A percentile compares a stretch with the other conserved stretches of the same genome.
These are phyloP conservation scores for Malthinus seriepunctatus DNA, from an alignment of 2,888 invertebrate species.

Conservation along the genomic window DNA sequence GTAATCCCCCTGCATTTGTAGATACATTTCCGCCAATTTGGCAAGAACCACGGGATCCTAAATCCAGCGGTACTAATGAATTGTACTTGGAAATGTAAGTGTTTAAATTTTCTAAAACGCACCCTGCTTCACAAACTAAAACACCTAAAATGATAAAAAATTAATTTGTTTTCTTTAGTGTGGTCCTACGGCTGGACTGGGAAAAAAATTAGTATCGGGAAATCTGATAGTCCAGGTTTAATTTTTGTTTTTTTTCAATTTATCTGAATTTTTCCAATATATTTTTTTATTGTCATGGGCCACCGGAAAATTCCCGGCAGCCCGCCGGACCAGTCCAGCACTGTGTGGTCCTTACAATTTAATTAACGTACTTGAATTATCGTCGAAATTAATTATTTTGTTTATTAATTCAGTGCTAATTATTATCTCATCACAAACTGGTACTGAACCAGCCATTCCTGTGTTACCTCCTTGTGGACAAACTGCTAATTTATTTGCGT, in stretches of 20 bases:
- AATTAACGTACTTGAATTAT: slow-evolving; percentile 75
- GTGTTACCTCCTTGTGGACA: slow-evolving; percentile 96
- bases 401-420: slow-evolving; percentile 85
- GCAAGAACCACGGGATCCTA: slow-evolving; percentile 95
- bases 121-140: slow-evolving; percentile 85
- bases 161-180: background rate
- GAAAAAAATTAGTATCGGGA: too few species aligned
- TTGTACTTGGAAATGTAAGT: slow-evolving; percentile 69
- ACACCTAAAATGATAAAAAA: slow-evolving; percentile 60
- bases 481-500: slow-evolving; percentile 79
- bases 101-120: slow-evolving; percentile 85
- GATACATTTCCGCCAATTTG: slow-evolving; percentile 95
- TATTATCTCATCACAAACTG: slow-evolving; percentile 95
- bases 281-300: too few species aligned
- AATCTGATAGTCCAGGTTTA: too few species aligned
- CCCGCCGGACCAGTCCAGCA: too few species aligned
- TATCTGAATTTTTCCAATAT: too few species aligned
- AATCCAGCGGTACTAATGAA: slow-evolving; percentile 91
- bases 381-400: slow-evolving; percentile 78
- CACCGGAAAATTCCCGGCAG: too few species aligned
- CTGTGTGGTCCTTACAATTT: too few species aligned
- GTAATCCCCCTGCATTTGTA: slow-evolving; percentile 93
- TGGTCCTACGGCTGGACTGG: too few species aligned
- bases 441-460: slow-evolving; percentile 90
- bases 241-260: too few species aligned